Percentiles rank a stretch among this genome's conserved stretches.
Evolutionary conservation across 2,888 invertebrate genomes (phyloP).

Genomic region (Anoncus sp.): DNA sequence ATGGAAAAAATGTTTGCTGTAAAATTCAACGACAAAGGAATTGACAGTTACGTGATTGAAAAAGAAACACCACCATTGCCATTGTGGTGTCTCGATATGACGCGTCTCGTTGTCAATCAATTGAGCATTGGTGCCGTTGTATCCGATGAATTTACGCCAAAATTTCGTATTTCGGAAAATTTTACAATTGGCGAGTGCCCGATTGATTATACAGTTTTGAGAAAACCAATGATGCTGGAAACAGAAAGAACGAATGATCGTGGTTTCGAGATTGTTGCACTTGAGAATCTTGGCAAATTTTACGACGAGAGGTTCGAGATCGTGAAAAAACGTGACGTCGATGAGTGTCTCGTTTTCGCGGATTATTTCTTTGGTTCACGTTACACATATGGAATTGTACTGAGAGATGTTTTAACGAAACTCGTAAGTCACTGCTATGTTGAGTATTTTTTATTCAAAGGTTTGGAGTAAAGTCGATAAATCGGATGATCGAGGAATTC

Average conservation of each 20-base stretch:
- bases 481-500: too few species aligned
- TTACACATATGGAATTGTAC: constrained; percentile 65
- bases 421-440: constrained; percentile 68
- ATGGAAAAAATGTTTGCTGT: constrained; percentile 65
- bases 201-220: constrained; percentile 59
- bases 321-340: constrained; percentile 61
- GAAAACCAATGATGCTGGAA: constrained; percentile 45
- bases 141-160: constrained; percentile 45
- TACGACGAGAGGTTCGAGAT: constrained; percentile 64
- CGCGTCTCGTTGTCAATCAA: constrained; percentile 69
- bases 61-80: constrained; percentile 53
- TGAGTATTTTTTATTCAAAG: too few species aligned
- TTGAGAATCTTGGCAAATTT: constrained; percentile 64
- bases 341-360: constrained; percentile 64
- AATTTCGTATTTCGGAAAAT: constrained; percentile 66
- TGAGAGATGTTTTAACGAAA: constrained; percentile 65
- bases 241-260: constrained; percentile 8
- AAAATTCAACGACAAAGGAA: constrained; percentile 68
- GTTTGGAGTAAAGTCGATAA: too few species aligned
- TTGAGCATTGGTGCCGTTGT: constrained; percentile 68
- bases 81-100: constrained; percentile 67
- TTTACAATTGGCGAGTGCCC: constrained; percentile 70
- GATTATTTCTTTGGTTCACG: constrained; percentile 68
- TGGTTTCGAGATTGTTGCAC: constrained; percentile 49
- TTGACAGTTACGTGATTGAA: constrained; percentile 66